Evolutionary conservation across 2,113 vertebrate genomes (phyloP).

Genomic region (Vulpes ferrilata): DNA sequence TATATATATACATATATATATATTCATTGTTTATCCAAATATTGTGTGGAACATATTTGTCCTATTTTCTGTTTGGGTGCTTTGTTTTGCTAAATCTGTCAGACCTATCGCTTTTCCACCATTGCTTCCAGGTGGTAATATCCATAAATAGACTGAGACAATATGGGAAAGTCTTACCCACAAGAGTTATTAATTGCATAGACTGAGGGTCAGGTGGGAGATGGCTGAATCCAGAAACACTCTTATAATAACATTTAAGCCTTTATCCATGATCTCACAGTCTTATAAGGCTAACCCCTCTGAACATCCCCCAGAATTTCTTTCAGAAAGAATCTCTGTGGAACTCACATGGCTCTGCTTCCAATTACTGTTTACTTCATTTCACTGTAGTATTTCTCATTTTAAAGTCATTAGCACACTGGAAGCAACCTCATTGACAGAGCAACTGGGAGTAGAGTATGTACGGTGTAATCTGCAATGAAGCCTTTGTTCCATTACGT

Average conservation of each 20-base stretch:
- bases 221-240: background rate
- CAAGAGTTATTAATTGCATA: background rate
- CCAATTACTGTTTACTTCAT: background rate
- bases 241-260: background rate
- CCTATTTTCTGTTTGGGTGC: background rate
- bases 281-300: background rate
- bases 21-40: background rate
- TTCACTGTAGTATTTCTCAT: background rate
- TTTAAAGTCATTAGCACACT: background rate
- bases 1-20: background rate
- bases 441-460: background rate
- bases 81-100: background rate
- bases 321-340: background rate
- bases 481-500: background rate
- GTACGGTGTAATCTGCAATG: background rate
- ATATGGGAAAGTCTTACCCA: background rate
- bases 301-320: background rate
- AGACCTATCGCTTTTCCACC: background rate
- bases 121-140: background rate
- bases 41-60: background rate
- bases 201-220: background rate
- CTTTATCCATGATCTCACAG: background rate
- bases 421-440: background rate
- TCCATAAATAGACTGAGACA: background rate
- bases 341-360: background rate